Evolutionary conservation across 1,140 invertebrate species (phyloP), one percentile per base, ranked within the genome.

Genomic region (Drosophila repletoides): DNA sequence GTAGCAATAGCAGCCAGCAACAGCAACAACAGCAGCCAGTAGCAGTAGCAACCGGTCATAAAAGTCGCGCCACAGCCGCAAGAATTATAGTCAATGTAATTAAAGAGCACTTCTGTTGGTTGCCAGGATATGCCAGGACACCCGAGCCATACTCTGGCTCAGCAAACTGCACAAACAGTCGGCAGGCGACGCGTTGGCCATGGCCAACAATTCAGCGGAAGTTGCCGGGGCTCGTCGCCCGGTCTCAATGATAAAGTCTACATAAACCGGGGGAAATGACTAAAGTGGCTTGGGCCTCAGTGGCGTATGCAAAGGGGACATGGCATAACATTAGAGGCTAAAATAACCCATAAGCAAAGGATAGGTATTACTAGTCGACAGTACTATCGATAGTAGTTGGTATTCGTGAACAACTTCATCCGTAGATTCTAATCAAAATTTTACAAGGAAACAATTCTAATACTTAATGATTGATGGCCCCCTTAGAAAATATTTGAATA

Each of bases 71-170:
- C 76, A 72, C 72, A 81, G 76, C 76, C 76, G 61, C 76, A 81
- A 81, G 76, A 81, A 81, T 81, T 81, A 81, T 81, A 81, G 76
- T 81, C 76, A 83, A 83, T 83, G 77, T 83, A 83, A 83, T 83
- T 83, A 83, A 83, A 83, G 79, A 84, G 80, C 77, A 67, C 58
- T 72, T 63, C 69, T 72, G 69, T 40, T 52, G 34, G 36, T 60
- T 49, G 60, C 66, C 63, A 66, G 55, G 34, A 59, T 28, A 48
- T 10, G 9, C 43, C 22, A 17, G 24, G 17, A 48, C 19, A 34
- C 6, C 10, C 26, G 0, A 1, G 6, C 33, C 19, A 17, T n/a
- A 9, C 26, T n/a, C 15, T n/a, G 31, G 22, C 51, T 28, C 52
- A 21, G 65, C 46, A 52, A 77, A 51, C 49, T 49, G 40, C 29